Base-by-base conservation (phyloP, 2,888 invertebrate genomes). In the Stenodera caucasica region DNA sequence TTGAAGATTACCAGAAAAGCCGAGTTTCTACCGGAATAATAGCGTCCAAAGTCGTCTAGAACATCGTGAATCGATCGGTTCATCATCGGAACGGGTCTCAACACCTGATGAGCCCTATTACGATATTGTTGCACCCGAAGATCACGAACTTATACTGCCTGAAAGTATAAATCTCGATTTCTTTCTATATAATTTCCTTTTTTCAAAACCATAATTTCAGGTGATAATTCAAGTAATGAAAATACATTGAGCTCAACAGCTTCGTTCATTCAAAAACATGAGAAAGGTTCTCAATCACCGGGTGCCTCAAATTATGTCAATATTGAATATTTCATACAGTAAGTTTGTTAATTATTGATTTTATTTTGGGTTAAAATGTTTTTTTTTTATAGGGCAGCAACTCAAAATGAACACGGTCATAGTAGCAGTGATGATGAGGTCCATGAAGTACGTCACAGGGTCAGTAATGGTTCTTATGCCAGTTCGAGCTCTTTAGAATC, bases 261-360 rank as follows among this genome's bases (percentile, higher is more conserved):
- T 75, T 88, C 88, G 18, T 74, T 88, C 40, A 2, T 56, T 21
- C 51, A 52, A n/a, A 63, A 59, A 55, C 55, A 54, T 23, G 58
- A 54, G 9, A 63, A 83, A 67, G 89, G 88, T 67, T 90, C 90
- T 23, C 91, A 91, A 80, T 91, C 91, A 33, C 91, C 91, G 56
- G 89, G 90, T 72, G 89, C 90, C 68, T 91, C 92, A 66, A 94
- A 94, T 82, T 94, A 94, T 81, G 94, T 94, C 80, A 94, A 94
- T 81, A 94, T 94, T 82, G 94, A 94, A 81, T 94, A 93, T 80
- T 94, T 94, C 74, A 88, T 94, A 80, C 89, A 90, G 91, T 91
- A 79, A 84, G 88, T 83, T 63, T 60, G n/a, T n/a, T n/a, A n/a
- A n/a, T n/a, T n/a, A n/a, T 52, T 60, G 23, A 26, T 32, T 21